Base-by-base conservation (phyloP, 2,113 vertebrate species). In the Butorides virescens region DNA sequence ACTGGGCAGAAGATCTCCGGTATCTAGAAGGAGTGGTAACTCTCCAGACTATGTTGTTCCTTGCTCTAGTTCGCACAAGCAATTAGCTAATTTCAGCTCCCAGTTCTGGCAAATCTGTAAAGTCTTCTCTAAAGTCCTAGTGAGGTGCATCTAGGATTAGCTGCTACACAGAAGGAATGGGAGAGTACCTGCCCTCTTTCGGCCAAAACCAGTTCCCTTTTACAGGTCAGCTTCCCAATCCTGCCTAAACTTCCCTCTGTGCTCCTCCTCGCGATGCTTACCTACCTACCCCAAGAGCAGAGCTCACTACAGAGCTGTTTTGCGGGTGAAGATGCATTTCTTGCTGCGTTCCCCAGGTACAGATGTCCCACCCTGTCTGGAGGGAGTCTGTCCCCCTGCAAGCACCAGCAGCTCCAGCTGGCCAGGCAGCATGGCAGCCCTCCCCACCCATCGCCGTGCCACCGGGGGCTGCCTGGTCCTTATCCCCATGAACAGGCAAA, bases 381-480 rank as follows among this genome's bases (percentile, higher is more conserved):
- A 34, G 34, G 13, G 3, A 59, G 5, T 29, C 59, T 75, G 37
- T 67, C 7, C 29, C 52, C 42, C 4, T 2, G 8, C 3, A 3
- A 11, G 3, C 1, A 2, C 10, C 0, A 0, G 53, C 82, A 70
- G 52, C 81, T 71, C 37, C 83, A 62, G 81, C 15, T 7, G 5
- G 49, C 13, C 0, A 0, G 32, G 15, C 1, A 4, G 30, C 39
- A 86, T 7, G 1, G 3, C 37, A 68, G 73, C 47, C 37, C 29
- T 81, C 21, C 63, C 15, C 22, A 26, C 5, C 47, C 70, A 36
- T 5, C 2, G 0, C 68, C 11, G 0, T 3, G 16, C 42, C 47
- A 9, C 4, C 3, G 4, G 17, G 1, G 3, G 27, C 63, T 86
- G 55, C 68, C 39, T 26, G 18, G 14, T 68, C 66, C 53, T 14